Conservation (phyloP, 1,140 invertebrate species). For the Pinna nobilis region DNA sequence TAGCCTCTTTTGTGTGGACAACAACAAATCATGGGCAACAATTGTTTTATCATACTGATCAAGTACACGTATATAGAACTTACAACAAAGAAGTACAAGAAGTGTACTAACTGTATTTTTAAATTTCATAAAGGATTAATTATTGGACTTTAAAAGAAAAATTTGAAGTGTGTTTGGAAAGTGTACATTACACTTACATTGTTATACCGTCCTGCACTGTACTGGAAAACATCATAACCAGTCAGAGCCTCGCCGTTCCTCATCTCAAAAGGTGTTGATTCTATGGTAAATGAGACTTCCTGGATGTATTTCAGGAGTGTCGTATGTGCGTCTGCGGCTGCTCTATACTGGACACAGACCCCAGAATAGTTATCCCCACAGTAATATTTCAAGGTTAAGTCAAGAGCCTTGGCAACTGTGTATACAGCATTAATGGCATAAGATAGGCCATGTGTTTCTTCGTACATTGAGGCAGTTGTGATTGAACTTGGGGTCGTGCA, state of each 20-base stretch:
- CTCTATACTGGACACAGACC: constrained; percentile 57
- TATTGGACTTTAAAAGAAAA: too few relatives aligned
- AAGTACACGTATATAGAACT: too few relatives aligned
- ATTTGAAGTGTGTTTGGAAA: background rate
- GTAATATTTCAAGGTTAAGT: constrained; percentile 45
- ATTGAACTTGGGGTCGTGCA: constrained; percentile 38
- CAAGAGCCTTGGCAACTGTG: constrained; percentile 50
- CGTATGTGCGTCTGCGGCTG: constrained; percentile 12
- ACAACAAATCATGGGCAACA: too few relatives aligned
- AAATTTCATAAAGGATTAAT: too few relatives aligned
- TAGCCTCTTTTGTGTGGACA: too few relatives aligned
- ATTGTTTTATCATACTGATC: too few relatives aligned
- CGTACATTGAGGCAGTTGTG: constrained; percentile 45
- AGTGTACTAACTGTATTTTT: too few relatives aligned
- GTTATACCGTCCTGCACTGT: constrained; percentile 25
- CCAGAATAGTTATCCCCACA: constrained; percentile 56
- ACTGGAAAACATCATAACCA: constrained; percentile 48
- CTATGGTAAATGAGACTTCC: constrained; percentile 40
- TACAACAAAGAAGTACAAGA: too few relatives aligned
- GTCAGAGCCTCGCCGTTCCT: constrained; percentile 53
- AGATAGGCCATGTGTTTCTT: constrained; percentile 31
- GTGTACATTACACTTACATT: constrained; percentile 13
- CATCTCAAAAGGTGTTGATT: constrained; percentile 46
- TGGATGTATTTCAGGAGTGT: constrained; percentile 48
- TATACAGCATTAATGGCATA: constrained; percentile 61